A percentile compares a stretch with the other conserved stretches of the same genome.
Conservation (phyloP, 2,113 vertebrate genomes). For the Rafetus swinhoei region DNA sequence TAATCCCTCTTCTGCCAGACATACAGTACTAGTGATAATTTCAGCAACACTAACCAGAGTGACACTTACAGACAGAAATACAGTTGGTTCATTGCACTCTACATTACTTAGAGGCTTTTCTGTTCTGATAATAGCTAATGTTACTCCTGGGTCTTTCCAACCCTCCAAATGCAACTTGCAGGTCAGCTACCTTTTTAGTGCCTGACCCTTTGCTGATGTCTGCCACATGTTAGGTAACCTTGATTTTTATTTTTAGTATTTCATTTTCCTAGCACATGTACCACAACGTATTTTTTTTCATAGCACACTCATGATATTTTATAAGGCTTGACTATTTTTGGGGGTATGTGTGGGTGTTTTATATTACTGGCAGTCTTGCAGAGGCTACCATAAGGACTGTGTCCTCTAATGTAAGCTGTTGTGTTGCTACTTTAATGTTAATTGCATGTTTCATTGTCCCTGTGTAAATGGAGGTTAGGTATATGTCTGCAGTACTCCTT, state of each 20-base stretch:
- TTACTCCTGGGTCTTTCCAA: conserved; percentile 12
- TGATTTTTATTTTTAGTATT: conserved; percentile 16
- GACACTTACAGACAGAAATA: conserved; percentile 45
- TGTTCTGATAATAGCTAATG: conserved; percentile 37
- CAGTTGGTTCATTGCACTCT: conserved; percentile 6
- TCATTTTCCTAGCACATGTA: conserved; percentile 16
- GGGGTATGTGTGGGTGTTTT: conserved; percentile 21
- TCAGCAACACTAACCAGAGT: neutral
- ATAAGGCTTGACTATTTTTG: conserved; percentile 35
- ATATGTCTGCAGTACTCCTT: conserved; percentile 20
- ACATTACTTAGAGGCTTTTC: conserved; percentile 34
- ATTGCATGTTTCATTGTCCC: conserved; percentile 67
- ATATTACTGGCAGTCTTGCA: conserved; percentile 37
- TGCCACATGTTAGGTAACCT: conserved; percentile 22
- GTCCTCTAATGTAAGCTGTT: conserved; percentile 44
- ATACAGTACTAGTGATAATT: conserved; percentile 44
- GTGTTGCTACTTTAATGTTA: conserved; percentile 62
- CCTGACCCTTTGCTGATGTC: conserved; percentile 33
- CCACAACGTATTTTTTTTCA: neutral
- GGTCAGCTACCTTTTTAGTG: conserved; percentile 32
- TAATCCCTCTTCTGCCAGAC: conserved; percentile 32
- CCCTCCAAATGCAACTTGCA: neutral
- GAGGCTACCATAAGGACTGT: conserved; percentile 50
- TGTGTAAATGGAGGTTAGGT: conserved; percentile 61
- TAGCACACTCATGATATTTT: conserved; percentile 42